Percentiles rank a stretch among this genome's conserved stretches.
These are phyloP conservation scores for Ctenoplectra terminalis DNA, from an alignment of 1,140 invertebrate species.

Conservation along the genomic window DNA sequence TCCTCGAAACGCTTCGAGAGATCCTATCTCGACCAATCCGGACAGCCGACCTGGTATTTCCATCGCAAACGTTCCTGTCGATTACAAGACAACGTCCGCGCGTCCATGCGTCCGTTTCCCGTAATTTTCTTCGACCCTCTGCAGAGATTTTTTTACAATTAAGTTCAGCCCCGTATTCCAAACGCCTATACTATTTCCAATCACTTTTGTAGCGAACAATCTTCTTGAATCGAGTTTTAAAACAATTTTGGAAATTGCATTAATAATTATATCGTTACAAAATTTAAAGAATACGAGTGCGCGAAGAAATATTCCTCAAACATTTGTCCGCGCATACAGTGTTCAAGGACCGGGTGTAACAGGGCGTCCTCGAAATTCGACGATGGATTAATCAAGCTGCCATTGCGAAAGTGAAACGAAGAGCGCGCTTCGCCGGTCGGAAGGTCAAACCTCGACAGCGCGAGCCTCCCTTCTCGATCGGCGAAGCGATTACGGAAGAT, in stretches of 20 bases:
- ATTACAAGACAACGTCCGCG: slow-evolving; percentile 42
- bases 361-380: slow-evolving; percentile 60
- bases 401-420: slow-evolving; percentile 67
- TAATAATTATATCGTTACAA: too few relatives aligned
- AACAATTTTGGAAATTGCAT: background rate
- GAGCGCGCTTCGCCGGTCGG: slow-evolving; percentile 24
- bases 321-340: too few relatives aligned
- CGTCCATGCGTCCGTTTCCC: slow-evolving; percentile 51
- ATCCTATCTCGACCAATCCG: slow-evolving; percentile 60
- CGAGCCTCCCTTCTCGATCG: slow-evolving; percentile 45
- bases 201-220: background rate
- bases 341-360: background rate
- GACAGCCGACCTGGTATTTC: slow-evolving; percentile 60
- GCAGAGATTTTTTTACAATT: background rate
- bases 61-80: slow-evolving; percentile 44
- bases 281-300: too few relatives aligned
- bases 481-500: slow-evolving; percentile 58
- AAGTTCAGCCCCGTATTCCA: background rate
- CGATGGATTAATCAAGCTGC: slow-evolving; percentile 52
- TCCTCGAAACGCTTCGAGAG: slow-evolving; percentile 60
- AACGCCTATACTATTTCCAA: too few relatives aligned
- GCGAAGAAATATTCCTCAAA: too few relatives aligned
- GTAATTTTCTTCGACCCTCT: slow-evolving; percentile 32
- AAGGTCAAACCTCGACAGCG: slow-evolving; percentile 50
- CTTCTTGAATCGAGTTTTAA: background rate